Evolutionary conservation across 2,113 vertebrate species (phyloP).

Genomic region (Zeus faber): DNA sequence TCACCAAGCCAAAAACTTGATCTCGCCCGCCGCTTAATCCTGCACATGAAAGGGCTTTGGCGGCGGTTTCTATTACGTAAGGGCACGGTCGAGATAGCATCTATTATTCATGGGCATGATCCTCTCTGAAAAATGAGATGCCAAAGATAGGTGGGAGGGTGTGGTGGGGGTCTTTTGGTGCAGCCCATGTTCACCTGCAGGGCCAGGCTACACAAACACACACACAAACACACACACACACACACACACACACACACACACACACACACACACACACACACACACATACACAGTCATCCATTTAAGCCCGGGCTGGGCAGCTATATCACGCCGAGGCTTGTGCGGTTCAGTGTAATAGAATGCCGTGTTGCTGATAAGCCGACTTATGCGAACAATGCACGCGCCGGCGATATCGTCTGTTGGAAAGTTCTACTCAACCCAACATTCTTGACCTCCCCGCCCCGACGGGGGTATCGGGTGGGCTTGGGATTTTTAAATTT

Average conservation of each 20-base stretch:
- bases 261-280: slow-evolving; percentile 2
- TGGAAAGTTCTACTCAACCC: background rate
- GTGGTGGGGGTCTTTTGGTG: slow-evolving; percentile 24
- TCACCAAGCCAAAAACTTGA: slow-evolving; percentile 35
- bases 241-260: background rate
- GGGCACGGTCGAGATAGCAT: slow-evolving; percentile 47
- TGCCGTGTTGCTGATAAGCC: background rate
- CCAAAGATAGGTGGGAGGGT: slow-evolving; percentile 18
- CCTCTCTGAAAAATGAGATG: slow-evolving; percentile 50
- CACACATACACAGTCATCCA: background rate
- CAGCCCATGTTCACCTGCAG: slow-evolving; percentile 15
- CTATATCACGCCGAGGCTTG: slow-evolving; percentile 2
- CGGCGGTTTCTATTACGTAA: slow-evolving; percentile 53
- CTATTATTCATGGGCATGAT: slow-evolving; percentile 58
- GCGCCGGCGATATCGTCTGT: background rate
- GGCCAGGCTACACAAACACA: background rate
- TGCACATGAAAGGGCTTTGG: slow-evolving; percentile 42
- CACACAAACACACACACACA: background rate
- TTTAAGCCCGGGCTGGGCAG: background rate
- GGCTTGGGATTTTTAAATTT: too few relatives aligned
- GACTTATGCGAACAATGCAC: slow-evolving; percentile 4
- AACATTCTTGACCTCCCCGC: background rate
- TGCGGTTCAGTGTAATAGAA: slow-evolving; percentile 23
- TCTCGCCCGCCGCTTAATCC: slow-evolving; percentile 42
- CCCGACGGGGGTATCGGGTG: background rate